A percentile compares a stretch with the other conserved stretches of the same genome.
Evolutionary conservation across 2,797 vertebrate genomes (phyloP).

Genomic region (Pteronotus mesoamericanus): DNA sequence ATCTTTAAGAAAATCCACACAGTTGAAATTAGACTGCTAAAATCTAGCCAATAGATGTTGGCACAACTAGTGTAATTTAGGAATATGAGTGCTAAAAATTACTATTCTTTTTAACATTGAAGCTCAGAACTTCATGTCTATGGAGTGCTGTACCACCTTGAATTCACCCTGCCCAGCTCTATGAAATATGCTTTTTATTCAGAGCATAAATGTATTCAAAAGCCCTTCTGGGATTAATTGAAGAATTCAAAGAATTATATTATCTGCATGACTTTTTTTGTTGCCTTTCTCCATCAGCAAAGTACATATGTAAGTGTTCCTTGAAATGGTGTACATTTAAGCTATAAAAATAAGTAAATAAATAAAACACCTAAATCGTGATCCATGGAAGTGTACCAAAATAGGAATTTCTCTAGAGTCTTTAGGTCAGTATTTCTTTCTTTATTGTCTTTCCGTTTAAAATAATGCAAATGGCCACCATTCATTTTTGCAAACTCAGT

Average conservation of each 20-base stretch:
- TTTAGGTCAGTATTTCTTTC: neutral
- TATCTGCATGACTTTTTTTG: neutral
- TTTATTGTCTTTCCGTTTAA: neutral
- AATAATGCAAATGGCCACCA: neutral
- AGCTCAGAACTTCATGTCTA: neutral
- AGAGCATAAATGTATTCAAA: neutral
- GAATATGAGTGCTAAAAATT: neutral
- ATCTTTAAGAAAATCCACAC: neutral
- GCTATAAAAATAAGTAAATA: neutral
- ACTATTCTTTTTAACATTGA: slow-evolving; percentile 35
- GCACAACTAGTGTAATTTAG: neutral
- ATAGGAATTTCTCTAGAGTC: neutral
- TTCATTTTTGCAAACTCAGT: neutral
- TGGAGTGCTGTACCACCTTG: neutral
- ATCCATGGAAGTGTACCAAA: neutral
- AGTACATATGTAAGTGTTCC: neutral
- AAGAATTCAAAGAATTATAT: slow-evolving; percentile 33
- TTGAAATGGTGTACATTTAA: neutral
- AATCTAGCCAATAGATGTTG: slow-evolving; percentile 31
- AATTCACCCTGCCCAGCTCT: neutral
- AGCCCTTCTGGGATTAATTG: slow-evolving; percentile 51
- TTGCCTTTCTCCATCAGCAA: neutral
- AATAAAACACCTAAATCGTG: neutral
- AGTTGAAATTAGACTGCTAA: neutral
- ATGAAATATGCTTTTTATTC: neutral